Evolutionary conservation across 2,797 vertebrate genomes (phyloP).

Genomic region (Distichodus sexfasciatus): DNA sequence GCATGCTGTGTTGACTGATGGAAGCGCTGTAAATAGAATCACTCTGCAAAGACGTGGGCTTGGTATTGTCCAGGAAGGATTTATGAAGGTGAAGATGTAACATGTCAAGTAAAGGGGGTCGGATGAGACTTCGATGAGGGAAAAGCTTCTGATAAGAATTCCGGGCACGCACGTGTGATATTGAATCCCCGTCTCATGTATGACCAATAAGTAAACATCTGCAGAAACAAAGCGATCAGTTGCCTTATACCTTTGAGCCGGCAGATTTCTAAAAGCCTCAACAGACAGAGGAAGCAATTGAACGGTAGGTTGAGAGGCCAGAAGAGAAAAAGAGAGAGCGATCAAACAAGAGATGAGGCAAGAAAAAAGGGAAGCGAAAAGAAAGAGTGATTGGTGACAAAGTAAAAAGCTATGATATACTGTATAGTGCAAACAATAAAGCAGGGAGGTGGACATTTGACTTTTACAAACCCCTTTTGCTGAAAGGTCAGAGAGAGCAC

Average conservation of each 20-base stretch:
- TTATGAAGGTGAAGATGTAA: too few species aligned
- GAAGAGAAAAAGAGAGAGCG: slow-evolving; percentile 28
- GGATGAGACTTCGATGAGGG: slow-evolving; percentile 2
- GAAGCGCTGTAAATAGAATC: too few species aligned
- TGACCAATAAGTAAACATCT: slow-evolving; percentile 57
- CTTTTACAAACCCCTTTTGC: slow-evolving; percentile 35
- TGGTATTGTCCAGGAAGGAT: too few species aligned
- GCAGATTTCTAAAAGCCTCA: slow-evolving; percentile 12
- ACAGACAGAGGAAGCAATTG: slow-evolving; percentile 31
- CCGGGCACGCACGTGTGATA: slow-evolving; percentile 58
- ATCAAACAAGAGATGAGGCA: slow-evolving; percentile 20
- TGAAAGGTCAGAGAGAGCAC: slow-evolving; percentile 42
- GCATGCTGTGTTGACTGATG: slow-evolving; percentile 30
- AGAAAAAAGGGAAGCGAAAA: not conserved
- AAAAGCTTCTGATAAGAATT: slow-evolving; percentile 64
- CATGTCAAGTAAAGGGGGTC: slow-evolving; percentile 3
- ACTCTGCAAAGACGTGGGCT: too few species aligned
- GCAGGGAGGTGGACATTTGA: slow-evolving; percentile 29
- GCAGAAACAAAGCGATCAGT: slow-evolving; percentile 49
- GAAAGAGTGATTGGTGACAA: not conserved
- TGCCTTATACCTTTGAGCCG: slow-evolving; percentile 48
- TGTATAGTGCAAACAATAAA: slow-evolving; percentile 45
- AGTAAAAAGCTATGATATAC: slow-evolving; percentile 37
- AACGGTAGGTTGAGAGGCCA: not conserved
- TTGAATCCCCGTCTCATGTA: slow-evolving; percentile 57